Evolutionary conservation across 2,888 invertebrate species (phyloP).

Genomic region (Pandemis corylana): DNA sequence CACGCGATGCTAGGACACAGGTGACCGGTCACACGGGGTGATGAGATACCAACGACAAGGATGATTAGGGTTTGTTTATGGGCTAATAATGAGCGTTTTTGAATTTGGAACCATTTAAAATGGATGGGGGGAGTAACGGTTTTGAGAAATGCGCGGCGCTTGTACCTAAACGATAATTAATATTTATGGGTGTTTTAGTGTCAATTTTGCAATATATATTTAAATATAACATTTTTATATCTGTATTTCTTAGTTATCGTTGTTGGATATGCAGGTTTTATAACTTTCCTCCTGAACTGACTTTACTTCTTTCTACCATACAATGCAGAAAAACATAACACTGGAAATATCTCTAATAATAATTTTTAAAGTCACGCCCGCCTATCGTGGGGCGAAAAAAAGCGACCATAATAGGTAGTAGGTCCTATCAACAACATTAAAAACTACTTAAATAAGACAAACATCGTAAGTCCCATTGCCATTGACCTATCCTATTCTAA

Average conservation of each 20-base stretch:
- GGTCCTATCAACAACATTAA: background rate
- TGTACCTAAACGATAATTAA: no score
- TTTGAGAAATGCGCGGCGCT: background rate
- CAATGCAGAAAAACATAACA: no score
- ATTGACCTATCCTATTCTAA: background rate
- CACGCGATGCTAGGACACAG: conserved; percentile 69
- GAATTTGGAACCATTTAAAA: conserved; percentile 23
- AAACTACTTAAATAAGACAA: conserved; percentile 1
- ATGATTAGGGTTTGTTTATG: conserved; percentile 46
- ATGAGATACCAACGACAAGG: conserved; percentile 52
- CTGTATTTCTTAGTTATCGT: no score
- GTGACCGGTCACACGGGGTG: conserved; percentile 67
- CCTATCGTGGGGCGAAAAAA: background rate
- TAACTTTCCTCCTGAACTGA: no score
- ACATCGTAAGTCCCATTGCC: background rate
- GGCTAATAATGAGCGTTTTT: conserved; percentile 32
- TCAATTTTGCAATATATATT: no score
- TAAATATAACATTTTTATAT: no score
- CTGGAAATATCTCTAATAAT: no score
- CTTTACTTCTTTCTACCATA: no score
- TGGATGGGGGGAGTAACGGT: conserved; percentile 5
- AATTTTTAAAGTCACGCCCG: no score
- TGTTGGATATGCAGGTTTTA: no score
- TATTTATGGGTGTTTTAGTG: no score
- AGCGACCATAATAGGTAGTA: background rate